Evolutionary conservation across 2,797 vertebrate species (phyloP).

Genomic region (Bucorvus abyssinicus): DNA sequence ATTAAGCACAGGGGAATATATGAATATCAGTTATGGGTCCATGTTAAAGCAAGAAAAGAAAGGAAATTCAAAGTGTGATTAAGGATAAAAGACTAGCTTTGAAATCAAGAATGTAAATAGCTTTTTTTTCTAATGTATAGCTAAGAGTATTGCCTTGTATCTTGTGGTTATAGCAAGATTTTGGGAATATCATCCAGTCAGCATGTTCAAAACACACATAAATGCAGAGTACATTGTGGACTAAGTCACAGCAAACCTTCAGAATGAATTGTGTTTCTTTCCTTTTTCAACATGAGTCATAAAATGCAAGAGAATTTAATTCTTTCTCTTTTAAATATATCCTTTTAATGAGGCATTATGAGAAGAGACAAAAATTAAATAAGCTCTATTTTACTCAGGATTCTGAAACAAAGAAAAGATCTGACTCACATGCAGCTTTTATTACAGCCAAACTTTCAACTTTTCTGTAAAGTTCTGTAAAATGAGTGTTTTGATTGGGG

Average conservation of each 20-base stretch:
- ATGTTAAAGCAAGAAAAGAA: background rate
- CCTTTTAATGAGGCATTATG: background rate
- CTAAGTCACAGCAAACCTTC: background rate
- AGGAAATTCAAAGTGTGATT: background rate
- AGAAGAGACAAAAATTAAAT: background rate
- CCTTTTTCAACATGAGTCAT: background rate
- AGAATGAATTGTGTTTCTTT: background rate
- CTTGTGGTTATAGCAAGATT: background rate
- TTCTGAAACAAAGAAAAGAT: background rate
- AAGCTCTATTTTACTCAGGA: background rate
- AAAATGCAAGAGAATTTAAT: background rate
- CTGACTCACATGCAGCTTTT: background rate
- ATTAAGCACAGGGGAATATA: background rate
- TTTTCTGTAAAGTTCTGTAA: background rate
- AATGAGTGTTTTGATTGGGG: background rate
- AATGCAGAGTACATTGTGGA: background rate
- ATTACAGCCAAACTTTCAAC: background rate
- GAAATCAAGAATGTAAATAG: background rate
- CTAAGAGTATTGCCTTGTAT: background rate
- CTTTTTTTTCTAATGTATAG: background rate
- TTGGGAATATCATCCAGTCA: background rate
- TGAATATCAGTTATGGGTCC: background rate
- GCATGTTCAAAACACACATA: background rate
- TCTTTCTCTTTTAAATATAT: background rate
- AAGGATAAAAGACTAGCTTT: background rate